Conservation (phyloP, 23 tunicate species). For the Oikopleura vanhoeffeni region DNA sequence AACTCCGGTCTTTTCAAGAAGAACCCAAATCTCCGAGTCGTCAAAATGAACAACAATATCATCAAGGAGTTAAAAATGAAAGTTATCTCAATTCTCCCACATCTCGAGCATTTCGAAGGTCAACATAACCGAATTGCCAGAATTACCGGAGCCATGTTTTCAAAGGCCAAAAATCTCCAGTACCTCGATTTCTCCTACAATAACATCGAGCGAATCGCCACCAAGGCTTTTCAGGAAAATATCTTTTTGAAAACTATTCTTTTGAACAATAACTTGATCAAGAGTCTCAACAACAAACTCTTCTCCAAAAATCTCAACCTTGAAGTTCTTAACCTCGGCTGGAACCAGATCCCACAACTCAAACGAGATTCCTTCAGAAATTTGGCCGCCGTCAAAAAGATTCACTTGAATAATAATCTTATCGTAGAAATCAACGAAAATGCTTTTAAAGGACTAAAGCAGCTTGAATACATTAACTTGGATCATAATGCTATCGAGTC, state of each 20-base stretch:
- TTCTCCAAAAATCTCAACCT: neutral
- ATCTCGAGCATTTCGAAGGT: neutral
- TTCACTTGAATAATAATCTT: neutral
- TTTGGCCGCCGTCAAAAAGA: neutral
- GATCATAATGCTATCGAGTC: neutral
- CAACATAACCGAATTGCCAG: neutral
- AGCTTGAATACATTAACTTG: neutral
- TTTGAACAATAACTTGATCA: neutral
- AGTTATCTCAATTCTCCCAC: neutral
- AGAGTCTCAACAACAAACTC: neutral
- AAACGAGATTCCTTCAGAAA: neutral
- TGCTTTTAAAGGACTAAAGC: neutral
- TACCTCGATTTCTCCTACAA: neutral
- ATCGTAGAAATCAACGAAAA: neutral
- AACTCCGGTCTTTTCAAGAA: conserved; percentile 1
- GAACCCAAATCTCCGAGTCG: neutral
- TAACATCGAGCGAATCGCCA: neutral
- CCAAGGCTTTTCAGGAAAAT: neutral
- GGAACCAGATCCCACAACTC: neutral
- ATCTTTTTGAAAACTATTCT: neutral
- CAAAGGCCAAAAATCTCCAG: neutral
- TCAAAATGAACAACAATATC: neutral
- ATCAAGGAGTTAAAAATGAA: neutral
- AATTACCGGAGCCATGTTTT: neutral
- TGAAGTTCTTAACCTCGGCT: neutral